A percentile compares a stretch with the other conserved stretches of the same genome.
These are phyloP conservation scores for Dolichotis patagonum DNA, from an alignment of 2,113 vertebrate genomes.

Conservation along the genomic window DNA sequence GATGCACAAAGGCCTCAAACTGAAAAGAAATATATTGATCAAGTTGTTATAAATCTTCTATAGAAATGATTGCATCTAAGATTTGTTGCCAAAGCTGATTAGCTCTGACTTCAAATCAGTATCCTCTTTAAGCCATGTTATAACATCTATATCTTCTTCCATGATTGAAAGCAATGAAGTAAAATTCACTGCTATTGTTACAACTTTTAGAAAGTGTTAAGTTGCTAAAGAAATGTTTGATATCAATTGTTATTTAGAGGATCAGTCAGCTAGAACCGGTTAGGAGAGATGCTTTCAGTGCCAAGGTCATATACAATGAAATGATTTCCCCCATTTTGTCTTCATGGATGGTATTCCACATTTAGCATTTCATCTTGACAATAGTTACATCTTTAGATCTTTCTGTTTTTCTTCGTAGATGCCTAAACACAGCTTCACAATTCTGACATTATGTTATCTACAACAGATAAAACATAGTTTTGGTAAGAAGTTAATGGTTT, in stretches of 20 bases:
- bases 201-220: neutral
- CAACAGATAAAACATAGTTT: neutral
- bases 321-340: neutral
- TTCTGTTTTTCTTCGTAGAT: neutral
- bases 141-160: neutral
- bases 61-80: neutral
- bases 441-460: neutral
- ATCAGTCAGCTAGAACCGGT: neutral
- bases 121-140: neutral
- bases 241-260: neutral
- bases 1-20: neutral
- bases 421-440: neutral
- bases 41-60: neutral
- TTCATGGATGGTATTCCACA: too few relatives aligned
- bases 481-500: neutral
- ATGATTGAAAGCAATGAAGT: neutral
- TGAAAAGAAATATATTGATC: neutral
- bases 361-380: neutral
- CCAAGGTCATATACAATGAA: neutral
- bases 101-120: neutral
- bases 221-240: neutral
- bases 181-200: neutral
- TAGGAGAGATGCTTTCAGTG: neutral
- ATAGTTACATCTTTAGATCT: neutral
- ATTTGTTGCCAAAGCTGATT: neutral